Conservation (phyloP, 2,113 vertebrate genomes). For the Melierax canorus region DNA sequence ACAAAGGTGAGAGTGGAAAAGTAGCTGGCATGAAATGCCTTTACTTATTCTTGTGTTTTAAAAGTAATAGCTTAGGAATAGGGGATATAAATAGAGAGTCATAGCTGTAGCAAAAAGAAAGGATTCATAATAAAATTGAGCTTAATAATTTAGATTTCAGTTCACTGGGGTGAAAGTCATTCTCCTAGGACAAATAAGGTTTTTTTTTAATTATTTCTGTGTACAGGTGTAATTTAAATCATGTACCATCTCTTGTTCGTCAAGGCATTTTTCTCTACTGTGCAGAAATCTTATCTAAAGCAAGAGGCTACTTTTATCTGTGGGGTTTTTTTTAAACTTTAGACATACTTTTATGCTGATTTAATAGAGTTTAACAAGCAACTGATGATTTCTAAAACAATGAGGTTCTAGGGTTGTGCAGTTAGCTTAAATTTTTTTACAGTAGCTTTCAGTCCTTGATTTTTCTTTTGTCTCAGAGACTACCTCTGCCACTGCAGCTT, state of each 20-base stretch:
- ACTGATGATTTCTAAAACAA: conserved; percentile 63
- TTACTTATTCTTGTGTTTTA: neutral
- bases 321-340: conserved; percentile 1
- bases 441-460: conserved; percentile 21
- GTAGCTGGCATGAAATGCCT: neutral
- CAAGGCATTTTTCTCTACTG: neutral
- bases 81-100: neutral
- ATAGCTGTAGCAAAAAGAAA: neutral
- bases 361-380: conserved; percentile 67
- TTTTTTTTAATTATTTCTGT: neutral
- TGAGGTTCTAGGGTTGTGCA: neutral
- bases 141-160: neutral
- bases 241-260: neutral
- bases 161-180: neutral
- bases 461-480: conserved; percentile 59
- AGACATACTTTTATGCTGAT: conserved; percentile 32
- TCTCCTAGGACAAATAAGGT: neutral
- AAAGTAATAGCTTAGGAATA: neutral
- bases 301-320: neutral
- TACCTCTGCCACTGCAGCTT: conserved; percentile 29
- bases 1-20: neutral
- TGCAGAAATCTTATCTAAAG: conserved; percentile 9
- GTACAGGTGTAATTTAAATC: neutral
- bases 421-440: conserved; percentile 66
- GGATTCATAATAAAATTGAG: neutral